phyloP scores from a whole-genome alignment of 2,888 invertebrate species.

The Lysandra coridon region DNA sequence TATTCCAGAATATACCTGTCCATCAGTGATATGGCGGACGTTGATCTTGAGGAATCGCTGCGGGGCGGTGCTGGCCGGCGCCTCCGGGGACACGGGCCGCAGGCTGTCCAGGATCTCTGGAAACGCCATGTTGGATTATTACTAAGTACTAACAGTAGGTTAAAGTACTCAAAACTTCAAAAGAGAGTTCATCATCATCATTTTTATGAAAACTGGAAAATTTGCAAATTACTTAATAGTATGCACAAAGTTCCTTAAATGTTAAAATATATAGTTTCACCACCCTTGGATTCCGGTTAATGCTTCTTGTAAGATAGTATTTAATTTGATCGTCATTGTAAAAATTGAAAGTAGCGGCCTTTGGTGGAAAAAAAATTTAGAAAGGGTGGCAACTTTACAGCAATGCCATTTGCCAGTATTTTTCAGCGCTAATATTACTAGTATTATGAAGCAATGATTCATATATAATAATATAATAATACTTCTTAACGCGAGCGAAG shows the following conservation, averaged over 20 bases:
- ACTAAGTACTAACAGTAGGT: too few relatives aligned
- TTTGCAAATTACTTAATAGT: too few relatives aligned
- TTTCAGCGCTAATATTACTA: neutral
- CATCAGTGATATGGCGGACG: conserved; percentile 95
- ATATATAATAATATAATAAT: too few relatives aligned
- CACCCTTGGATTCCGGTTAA: too few relatives aligned
- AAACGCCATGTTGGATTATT: conserved; percentile 43
- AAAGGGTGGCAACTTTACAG: neutral
- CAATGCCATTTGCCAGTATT: neutral
- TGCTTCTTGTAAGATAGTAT: too few relatives aligned
- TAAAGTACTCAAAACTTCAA: too few relatives aligned
- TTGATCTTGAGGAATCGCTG: conserved; percentile 95
- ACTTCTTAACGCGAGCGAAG: too few relatives aligned
- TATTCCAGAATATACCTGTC: conserved; percentile 80
- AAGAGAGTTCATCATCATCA: too few relatives aligned
- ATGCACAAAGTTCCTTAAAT: too few relatives aligned
- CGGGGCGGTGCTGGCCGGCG: conserved; percentile 83
- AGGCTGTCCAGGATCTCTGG: conserved; percentile 90
- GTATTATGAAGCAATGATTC: neutral
- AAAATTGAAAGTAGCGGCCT: neutral
- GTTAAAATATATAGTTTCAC: too few relatives aligned
- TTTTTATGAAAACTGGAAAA: too few relatives aligned
- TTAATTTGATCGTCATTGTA: too few relatives aligned
- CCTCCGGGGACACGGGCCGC: conserved; percentile 91
- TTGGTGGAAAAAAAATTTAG: neutral